These are phyloP conservation scores for Carabus problematicus DNA, from an alignment of 2,888 invertebrate genomes.

Conservation along the genomic window DNA sequence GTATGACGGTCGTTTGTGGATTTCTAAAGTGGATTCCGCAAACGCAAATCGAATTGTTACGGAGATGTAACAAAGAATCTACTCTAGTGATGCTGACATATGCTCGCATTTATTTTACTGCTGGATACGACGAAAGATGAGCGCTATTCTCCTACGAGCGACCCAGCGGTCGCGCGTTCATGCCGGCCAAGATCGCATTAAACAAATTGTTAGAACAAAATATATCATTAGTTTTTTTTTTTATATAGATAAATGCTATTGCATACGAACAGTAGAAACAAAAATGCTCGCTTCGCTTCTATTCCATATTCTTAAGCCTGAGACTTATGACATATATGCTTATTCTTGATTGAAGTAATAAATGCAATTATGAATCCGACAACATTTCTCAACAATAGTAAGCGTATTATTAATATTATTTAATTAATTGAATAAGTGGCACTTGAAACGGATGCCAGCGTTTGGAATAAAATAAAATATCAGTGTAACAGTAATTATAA, in stretches of 20 bases:
- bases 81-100: conserved; percentile 32
- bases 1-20: conserved; percentile 40
- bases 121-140: conserved; percentile 15
- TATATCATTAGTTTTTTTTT: conserved; percentile 19
- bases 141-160: conserved; percentile 1
- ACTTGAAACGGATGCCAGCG: no score
- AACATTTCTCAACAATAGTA: no score
- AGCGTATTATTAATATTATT: no score
- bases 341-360: no score
- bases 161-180: neutral
- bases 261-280: no score
- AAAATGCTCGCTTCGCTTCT: no score
- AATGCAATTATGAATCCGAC: no score
- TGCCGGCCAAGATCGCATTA: conserved; percentile 19
- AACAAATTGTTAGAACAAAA: conserved; percentile 32
- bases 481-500: no score
- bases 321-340: no score
- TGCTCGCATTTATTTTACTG: conserved; percentile 37
- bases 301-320: no score
- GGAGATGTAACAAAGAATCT: conserved; percentile 40
- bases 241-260: neutral
- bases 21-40: conserved; percentile 40
- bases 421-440: no score
- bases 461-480: no score
- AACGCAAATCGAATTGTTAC: conserved; percentile 43